These are phyloP conservation scores for Ganaspis brasiliensis DNA, from an alignment of 2,888 invertebrate species.

Conservation along the genomic window DNA sequence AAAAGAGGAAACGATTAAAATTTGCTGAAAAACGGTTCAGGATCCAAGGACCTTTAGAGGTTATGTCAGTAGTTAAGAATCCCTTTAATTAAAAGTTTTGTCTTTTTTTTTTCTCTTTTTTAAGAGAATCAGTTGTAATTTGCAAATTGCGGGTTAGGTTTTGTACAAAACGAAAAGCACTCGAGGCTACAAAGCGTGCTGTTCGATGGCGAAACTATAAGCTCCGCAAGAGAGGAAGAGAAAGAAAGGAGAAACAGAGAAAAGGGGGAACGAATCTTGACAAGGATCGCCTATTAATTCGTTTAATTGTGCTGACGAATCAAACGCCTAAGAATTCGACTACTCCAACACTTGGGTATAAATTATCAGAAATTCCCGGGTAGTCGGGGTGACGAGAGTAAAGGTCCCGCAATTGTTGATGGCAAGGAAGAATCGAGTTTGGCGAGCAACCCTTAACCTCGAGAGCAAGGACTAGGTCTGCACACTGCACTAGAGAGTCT, in stretches of 20 bases:
- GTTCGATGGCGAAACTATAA: slow-evolving; percentile 7
- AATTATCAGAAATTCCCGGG: slow-evolving; percentile 74
- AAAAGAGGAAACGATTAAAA: too few species aligned
- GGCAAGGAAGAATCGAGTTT: slow-evolving; percentile 59
- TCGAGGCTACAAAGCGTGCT: neutral
- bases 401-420: slow-evolving; percentile 48
- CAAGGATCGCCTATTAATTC: slow-evolving; percentile 74
- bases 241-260: slow-evolving; percentile 20
- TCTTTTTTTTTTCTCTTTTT: too few species aligned
- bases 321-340: slow-evolving; percentile 71
- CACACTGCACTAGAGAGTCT: slow-evolving; percentile 71
- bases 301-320: slow-evolving; percentile 78
- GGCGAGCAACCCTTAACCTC: slow-evolving; percentile 70
- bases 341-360: slow-evolving; percentile 62
- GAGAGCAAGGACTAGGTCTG: slow-evolving; percentile 70
- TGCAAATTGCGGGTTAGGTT: neutral
- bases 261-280: slow-evolving; percentile 50
- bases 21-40: too few species aligned
- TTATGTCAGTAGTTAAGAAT: too few species aligned
- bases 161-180: slow-evolving; percentile 7
- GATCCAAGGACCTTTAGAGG: too few species aligned
- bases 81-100: too few species aligned
- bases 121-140: neutral
- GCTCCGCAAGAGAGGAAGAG: neutral
- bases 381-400: slow-evolving; percentile 54